Evolutionary conservation across 2,888 invertebrate genomes (phyloP).

Genomic region (Homarus gammarus): DNA sequence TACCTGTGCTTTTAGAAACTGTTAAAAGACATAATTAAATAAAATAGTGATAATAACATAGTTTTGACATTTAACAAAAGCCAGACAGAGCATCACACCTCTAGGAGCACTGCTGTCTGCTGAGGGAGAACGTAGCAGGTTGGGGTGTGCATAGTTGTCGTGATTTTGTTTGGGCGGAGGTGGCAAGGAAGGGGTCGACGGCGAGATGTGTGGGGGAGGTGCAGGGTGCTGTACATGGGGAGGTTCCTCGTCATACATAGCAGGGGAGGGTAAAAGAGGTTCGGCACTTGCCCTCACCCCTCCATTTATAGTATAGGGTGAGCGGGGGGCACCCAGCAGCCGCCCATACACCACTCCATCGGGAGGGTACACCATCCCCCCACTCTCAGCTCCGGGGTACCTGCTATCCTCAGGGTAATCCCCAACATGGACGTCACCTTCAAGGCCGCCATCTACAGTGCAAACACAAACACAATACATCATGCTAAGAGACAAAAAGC

Average conservation of each 20-base stretch:
- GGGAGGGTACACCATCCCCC: slow-evolving; percentile 44
- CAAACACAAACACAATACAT: slow-evolving; percentile 29
- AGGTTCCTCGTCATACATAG: slow-evolving; percentile 59
- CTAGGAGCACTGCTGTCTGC: slow-evolving; percentile 70
- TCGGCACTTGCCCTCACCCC: slow-evolving; percentile 50
- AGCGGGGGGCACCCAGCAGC: slow-evolving; percentile 55
- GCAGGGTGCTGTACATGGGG: slow-evolving; percentile 44
- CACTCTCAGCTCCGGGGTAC: slow-evolving; percentile 41
- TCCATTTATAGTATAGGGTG: slow-evolving; percentile 64
- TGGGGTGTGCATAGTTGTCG: slow-evolving; percentile 69
- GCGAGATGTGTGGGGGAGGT: slow-evolving; percentile 56
- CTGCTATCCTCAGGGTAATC: slow-evolving; percentile 67
- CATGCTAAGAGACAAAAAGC: slow-evolving; percentile 54
- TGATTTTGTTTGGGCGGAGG: slow-evolving; percentile 67
- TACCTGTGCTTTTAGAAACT: neutral
- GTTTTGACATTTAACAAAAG: neutral
- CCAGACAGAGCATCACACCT: slow-evolving; percentile 57
- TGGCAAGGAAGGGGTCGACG: slow-evolving; percentile 57
- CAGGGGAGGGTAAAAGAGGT: slow-evolving; percentile 47
- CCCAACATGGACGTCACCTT: slow-evolving; percentile 47
- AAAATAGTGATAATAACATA: neutral
- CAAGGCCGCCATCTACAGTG: slow-evolving; percentile 64
- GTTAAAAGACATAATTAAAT: neutral
- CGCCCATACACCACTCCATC: slow-evolving; percentile 66
- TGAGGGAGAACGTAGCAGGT: slow-evolving; percentile 66